A percentile compares a stretch with the other conserved stretches of the same genome.
phyloP scores from a whole-genome alignment of 2,797 vertebrate species.

The Anguilla pacifica region DNA sequence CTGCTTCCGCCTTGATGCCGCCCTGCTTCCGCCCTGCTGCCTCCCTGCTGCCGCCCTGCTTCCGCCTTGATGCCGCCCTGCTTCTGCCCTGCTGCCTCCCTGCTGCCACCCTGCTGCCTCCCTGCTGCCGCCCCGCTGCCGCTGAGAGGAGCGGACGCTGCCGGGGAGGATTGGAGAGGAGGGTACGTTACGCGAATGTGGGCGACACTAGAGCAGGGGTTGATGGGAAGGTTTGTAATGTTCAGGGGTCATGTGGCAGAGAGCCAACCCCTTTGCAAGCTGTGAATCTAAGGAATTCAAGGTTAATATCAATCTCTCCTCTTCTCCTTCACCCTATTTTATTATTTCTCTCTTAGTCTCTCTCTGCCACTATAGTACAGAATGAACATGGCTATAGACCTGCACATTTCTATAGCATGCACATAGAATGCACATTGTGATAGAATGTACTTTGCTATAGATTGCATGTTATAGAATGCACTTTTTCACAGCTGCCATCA shows the following conservation, averaged over 20 bases:
- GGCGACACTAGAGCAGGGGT: conserved; percentile 68
- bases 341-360: conserved; percentile 4
- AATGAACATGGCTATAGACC: neutral
- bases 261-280: conserved; percentile 15
- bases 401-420: no score
- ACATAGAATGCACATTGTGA: no score
- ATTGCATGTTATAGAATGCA: no score
- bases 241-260: conserved; percentile 47
- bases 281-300: conserved; percentile 48
- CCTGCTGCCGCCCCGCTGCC: no score
- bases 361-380: conserved; percentile 3
- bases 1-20: no score
- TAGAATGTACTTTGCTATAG: no score
- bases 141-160: neutral
- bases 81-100: no score
- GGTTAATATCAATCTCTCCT: neutral
- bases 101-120: no score
- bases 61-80: no score
- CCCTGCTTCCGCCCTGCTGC: no score
- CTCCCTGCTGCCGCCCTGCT: no score
- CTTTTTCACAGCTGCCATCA: neutral
- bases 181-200: neutral
- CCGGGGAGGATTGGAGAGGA: neutral
- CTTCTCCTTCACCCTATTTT: neutral
- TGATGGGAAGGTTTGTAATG: conserved; percentile 73